These are phyloP conservation scores for Microtus pennsylvanicus DNA, from an alignment of 2,113 vertebrate genomes.

Conservation along the genomic window DNA sequence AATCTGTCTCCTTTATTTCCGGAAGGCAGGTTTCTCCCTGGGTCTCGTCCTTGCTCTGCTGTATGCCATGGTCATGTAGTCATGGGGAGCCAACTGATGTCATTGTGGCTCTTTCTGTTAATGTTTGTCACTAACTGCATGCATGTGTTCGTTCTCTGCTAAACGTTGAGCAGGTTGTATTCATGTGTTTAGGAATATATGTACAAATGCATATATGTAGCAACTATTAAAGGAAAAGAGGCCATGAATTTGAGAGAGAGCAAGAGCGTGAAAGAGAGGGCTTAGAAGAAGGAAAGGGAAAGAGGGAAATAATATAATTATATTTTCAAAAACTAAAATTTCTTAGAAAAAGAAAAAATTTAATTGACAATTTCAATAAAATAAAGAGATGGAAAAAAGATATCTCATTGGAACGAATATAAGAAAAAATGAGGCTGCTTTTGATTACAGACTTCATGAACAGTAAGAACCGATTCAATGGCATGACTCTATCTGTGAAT, in stretches of 20 bases:
- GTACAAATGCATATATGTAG: neutral
- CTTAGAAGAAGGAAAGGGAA: neutral
- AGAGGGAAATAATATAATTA: neutral
- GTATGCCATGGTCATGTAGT: neutral
- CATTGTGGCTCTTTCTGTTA: neutral
- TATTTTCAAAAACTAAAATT: neutral
- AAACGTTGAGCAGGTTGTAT: neutral
- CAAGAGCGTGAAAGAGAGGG: neutral
- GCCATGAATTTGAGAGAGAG: neutral
- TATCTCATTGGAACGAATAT: neutral
- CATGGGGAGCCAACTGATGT: neutral
- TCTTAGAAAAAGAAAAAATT: neutral
- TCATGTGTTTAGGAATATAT: neutral
- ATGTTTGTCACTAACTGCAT: neutral
- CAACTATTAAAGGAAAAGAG: neutral
- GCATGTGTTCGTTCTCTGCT: neutral
- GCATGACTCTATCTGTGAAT: neutral
- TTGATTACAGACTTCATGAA: neutral
- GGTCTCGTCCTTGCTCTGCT: neutral
- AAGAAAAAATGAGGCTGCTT: neutral
- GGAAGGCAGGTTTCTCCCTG: neutral
- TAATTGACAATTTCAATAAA: neutral
- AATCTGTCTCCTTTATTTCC: neutral
- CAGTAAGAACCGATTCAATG: neutral
- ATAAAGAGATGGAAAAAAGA: neutral